These are phyloP conservation scores for Ephydatia muelleri DNA, from an alignment of 37 sponge, comb jelly and placozoan genomes.

Conservation along the genomic window DNA sequence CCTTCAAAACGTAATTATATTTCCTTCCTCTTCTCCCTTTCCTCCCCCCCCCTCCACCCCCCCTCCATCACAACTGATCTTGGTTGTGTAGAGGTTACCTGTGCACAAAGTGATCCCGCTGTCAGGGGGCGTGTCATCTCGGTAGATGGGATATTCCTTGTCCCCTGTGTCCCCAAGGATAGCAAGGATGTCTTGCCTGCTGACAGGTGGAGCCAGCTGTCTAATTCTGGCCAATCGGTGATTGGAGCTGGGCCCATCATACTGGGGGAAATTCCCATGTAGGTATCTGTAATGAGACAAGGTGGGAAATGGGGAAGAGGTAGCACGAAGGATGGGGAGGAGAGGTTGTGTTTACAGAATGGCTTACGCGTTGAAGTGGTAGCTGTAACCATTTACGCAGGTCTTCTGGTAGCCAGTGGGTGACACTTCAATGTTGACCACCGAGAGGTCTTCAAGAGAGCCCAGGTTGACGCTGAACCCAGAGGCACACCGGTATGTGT, in stretches of 20 bases:
- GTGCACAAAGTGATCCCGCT: constrained; percentile 18
- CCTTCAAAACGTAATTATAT: too few species aligned
- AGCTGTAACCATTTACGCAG: constrained; percentile 13
- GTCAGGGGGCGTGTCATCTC: constrained; percentile 33
- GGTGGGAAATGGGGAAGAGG: too few species aligned
- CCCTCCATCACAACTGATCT: background rate
- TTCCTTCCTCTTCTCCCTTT: too few species aligned
- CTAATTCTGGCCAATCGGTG: constrained; percentile 36
- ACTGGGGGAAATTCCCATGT: constrained; percentile 24
- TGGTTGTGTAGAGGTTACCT: too few species aligned
- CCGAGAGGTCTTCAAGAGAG: background rate
- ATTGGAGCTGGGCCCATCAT: constrained; percentile 39
- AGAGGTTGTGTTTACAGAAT: background rate
- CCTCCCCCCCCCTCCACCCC: background rate
- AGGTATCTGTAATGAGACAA: constrained; percentile 21
- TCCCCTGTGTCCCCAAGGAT: constrained; percentile 46
- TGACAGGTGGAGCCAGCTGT: constrained; percentile 22
- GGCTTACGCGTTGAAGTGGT: constrained; percentile 52
- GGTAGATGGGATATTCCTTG: constrained; percentile 42
- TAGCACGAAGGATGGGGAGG: background rate
- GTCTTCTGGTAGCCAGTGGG: background rate
- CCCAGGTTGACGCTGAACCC: constrained; percentile 47
- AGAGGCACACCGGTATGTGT: constrained; percentile 9
- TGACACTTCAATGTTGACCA: constrained; percentile 39
- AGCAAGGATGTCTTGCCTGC: background rate